These are phyloP conservation scores for Pantherophis guttatus DNA, from an alignment of 2,113 vertebrate species.

Conservation along the genomic window DNA sequence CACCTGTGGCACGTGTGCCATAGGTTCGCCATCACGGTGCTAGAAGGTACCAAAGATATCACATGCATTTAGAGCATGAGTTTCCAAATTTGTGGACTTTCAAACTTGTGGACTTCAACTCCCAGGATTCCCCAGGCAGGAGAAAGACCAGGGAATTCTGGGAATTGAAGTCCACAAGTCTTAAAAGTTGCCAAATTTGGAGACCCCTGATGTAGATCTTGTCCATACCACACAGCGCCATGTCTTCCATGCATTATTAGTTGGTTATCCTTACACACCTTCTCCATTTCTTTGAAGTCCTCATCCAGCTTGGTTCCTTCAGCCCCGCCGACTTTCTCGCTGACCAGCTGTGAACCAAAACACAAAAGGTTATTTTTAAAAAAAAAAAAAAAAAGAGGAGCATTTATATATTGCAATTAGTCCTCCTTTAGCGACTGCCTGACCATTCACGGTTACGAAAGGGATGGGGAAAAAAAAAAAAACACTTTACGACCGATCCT, in stretches of 20 bases:
- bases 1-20: too few species aligned
- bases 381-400: constrained; percentile 17
- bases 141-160: background rate
- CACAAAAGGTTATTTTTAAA: too few species aligned
- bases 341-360: constrained; percentile 81
- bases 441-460: background rate
- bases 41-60: too few species aligned
- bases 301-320: constrained; percentile 96
- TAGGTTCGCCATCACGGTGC: too few species aligned
- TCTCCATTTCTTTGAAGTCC: constrained; percentile 95
- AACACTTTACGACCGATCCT: background rate
- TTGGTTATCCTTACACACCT: constrained; percentile 68
- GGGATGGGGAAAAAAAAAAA: background rate
- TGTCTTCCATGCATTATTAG: background rate
- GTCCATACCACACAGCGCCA: background rate
- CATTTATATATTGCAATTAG: background rate
- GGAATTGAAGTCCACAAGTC: background rate
- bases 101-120: background rate
- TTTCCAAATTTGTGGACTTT: background rate
- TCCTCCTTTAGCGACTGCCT: background rate
- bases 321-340: constrained; percentile 94
- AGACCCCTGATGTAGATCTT: background rate
- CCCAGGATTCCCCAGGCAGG: background rate
- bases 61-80: too few species aligned
- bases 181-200: background rate